phyloP scores from a whole-genome alignment of 2,797 vertebrate genomes.

The Emydoidea blandingii region DNA sequence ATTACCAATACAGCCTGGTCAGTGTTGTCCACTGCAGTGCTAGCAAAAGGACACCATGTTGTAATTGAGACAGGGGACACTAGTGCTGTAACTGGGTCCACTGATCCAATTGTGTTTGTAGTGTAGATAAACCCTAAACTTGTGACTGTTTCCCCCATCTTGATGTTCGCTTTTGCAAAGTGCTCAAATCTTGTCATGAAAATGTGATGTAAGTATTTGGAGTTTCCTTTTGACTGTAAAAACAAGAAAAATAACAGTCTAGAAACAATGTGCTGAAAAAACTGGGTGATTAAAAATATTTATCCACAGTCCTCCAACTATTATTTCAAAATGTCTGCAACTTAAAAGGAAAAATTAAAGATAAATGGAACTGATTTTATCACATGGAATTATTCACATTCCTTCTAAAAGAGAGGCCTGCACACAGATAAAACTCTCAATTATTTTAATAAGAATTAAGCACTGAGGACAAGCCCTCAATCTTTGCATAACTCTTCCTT shows the following conservation, averaged over 20 bases:
- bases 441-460: neutral
- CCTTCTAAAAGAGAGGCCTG: neutral
- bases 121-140: neutral
- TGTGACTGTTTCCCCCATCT: neutral
- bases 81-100: neutral
- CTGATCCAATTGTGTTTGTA: fast-evolving
- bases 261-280: neutral
- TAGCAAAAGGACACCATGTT: neutral
- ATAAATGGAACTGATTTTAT: neutral
- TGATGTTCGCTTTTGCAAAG: neutral
- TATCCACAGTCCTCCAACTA: neutral
- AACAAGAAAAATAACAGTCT: neutral
- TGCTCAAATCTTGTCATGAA: neutral
- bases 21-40: neutral
- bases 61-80: neutral
- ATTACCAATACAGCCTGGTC: neutral
- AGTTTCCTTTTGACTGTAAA: neutral
- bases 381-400: neutral
- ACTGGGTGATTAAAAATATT: neutral
- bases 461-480: neutral
- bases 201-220: neutral
- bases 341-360: neutral
- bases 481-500: neutral
- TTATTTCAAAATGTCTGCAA: neutral
- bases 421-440: neutral